Conservation (phyloP, 2,797 vertebrate genomes). For the Oophaga sylvatica region DNA sequence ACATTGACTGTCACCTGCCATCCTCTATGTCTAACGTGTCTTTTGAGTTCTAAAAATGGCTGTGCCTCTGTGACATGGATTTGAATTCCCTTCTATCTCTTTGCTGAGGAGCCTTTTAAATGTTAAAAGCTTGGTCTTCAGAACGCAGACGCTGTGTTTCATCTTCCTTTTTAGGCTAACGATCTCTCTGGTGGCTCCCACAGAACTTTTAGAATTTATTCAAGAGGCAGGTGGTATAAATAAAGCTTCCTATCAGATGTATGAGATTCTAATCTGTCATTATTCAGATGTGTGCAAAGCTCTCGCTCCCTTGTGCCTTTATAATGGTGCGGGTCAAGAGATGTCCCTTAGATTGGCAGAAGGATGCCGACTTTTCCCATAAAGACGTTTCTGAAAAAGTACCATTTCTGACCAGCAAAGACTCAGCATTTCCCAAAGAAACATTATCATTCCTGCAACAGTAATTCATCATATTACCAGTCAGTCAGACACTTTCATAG, state of each 20-base stretch:
- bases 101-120: constrained; percentile 55
- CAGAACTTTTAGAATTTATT: constrained; percentile 55
- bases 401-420: constrained; percentile 24
- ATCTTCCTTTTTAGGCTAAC: constrained; percentile 61
- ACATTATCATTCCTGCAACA: constrained; percentile 13
- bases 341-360: constrained; percentile 31
- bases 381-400: constrained; percentile 31
- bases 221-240: constrained; percentile 55
- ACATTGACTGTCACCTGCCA: constrained; percentile 58
- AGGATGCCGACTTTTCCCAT: constrained; percentile 29
- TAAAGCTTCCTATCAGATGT: constrained; percentile 48
- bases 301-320: constrained; percentile 24
- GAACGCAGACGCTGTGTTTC: constrained; percentile 51
- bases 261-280: constrained; percentile 54
- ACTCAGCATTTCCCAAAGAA: constrained; percentile 34
- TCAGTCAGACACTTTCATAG: constrained; percentile 25
- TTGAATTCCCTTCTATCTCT: constrained; percentile 60
- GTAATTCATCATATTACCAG: constrained; percentile 48
- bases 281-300: constrained; percentile 46
- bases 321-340: constrained; percentile 28
- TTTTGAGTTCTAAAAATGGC: constrained; percentile 60
- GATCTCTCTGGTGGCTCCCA: constrained; percentile 59
- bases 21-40: constrained; percentile 35
- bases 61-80: constrained; percentile 58
- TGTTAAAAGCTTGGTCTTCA: constrained; percentile 62